Conservation (phyloP, 2,888 invertebrate species). For the Drosophila imparisetae region DNA sequence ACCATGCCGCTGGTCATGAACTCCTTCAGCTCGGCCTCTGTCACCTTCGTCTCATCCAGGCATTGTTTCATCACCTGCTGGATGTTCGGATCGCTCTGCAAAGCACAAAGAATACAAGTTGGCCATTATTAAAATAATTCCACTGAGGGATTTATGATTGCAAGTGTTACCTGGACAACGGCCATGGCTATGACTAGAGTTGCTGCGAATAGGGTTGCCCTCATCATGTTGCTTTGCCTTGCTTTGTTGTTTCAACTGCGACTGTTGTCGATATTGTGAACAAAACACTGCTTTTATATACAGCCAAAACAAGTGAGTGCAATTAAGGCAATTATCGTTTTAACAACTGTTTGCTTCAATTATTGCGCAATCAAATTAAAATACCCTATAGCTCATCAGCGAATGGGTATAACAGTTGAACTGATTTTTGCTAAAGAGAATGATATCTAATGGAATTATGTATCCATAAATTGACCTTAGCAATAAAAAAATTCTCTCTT, state of each 20-base stretch:
- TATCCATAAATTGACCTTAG: not conserved
- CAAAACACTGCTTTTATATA: constrained; percentile 57
- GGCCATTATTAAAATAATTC: not conserved
- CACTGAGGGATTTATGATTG: not conserved
- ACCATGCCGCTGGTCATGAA: constrained; percentile 59
- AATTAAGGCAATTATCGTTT: constrained; percentile 71
- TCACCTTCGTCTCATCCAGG: constrained; percentile 58
- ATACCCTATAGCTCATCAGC: not conserved
- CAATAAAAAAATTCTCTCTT: too few species aligned
- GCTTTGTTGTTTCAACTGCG: constrained; percentile 25
- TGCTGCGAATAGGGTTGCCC: constrained; percentile 50
- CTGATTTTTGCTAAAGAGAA: fast-evolving
- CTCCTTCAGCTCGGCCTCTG: constrained; percentile 61
- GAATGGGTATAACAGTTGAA: not conserved
- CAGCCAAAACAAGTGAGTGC: constrained; percentile 32
- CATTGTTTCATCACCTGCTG: constrained; percentile 70
- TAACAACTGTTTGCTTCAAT: constrained; percentile 47
- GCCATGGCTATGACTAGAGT: constrained; percentile 48
- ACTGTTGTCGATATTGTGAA: constrained; percentile 15
- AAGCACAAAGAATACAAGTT: not conserved
- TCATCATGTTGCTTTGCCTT: constrained; percentile 46
- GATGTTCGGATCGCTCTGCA: constrained; percentile 59
- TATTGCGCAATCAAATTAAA: constrained; percentile 53
- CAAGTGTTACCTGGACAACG: constrained; percentile 60
- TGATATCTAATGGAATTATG: not conserved